Evolutionary conservation across 2,797 vertebrate species (phyloP).

Genomic region (Atherinosoma microstoma): DNA sequence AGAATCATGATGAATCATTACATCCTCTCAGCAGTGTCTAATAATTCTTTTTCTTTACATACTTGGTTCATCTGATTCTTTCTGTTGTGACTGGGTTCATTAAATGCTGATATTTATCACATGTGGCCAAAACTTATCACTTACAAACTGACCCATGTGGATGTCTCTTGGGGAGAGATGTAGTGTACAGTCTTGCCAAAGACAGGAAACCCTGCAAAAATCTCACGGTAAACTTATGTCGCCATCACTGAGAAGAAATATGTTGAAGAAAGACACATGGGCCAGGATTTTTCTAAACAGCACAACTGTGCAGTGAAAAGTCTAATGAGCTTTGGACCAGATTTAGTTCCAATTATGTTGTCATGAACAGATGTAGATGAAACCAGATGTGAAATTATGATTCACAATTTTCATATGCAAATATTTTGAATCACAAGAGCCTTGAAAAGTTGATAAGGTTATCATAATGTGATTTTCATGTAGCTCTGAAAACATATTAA

Average conservation of each 20-base stretch:
- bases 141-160: slow-evolving; percentile 31
- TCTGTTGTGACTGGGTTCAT: slow-evolving; percentile 27
- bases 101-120: slow-evolving; percentile 30
- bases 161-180: slow-evolving; percentile 27
- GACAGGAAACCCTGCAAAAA: slow-evolving; percentile 36
- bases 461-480: slow-evolving; percentile 10
- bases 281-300: slow-evolving; percentile 27
- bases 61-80: slow-evolving; percentile 5
- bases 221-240: slow-evolving; percentile 37
- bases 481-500: slow-evolving; percentile 1
- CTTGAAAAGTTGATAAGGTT: slow-evolving; percentile 14
- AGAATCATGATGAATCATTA: neutral
- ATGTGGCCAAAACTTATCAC: neutral
- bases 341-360: slow-evolving; percentile 24
- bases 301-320: slow-evolving; percentile 20
- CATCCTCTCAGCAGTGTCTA: neutral
- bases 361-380: slow-evolving; percentile 16
- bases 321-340: slow-evolving; percentile 27
- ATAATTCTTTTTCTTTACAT: neutral
- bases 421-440: slow-evolving; percentile 8
- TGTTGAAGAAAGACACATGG: slow-evolving; percentile 22
- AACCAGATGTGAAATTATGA: slow-evolving; percentile 32
- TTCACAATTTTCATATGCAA: slow-evolving; percentile 16
- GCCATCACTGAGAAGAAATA: slow-evolving; percentile 22
- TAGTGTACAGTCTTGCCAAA: neutral